A percentile compares a stretch with the other conserved stretches of the same genome.
Evolutionary conservation across 2,797 vertebrate genomes (phyloP).

Genomic region (Rostrhamus sociabilis): DNA sequence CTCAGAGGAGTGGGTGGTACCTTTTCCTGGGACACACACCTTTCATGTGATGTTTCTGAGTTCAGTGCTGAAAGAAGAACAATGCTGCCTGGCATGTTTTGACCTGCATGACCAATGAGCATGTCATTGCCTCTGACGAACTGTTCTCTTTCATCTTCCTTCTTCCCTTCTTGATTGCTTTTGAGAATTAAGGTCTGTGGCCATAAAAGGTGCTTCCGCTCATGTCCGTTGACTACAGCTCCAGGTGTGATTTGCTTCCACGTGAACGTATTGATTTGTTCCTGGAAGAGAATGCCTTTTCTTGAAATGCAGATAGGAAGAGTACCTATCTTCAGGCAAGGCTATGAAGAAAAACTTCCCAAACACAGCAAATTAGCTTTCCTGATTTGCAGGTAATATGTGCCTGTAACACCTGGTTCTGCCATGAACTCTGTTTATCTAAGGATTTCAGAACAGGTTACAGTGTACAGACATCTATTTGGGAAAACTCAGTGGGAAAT

Average conservation of each 20-base stretch:
- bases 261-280: neutral
- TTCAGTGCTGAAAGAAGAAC: neutral
- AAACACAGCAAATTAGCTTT: neutral
- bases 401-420: neutral
- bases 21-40: neutral
- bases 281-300: neutral
- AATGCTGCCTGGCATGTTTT: neutral
- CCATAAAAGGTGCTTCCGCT: neutral
- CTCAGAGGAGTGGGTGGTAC: neutral
- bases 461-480: neutral
- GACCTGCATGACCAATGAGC: neutral
- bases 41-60: conserved; percentile 4
- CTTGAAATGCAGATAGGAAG: neutral
- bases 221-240: neutral
- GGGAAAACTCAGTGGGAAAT: neutral
- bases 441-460: neutral
- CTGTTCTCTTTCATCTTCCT: neutral
- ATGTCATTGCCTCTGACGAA: neutral
- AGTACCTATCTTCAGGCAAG: neutral
- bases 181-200: neutral
- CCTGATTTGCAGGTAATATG: neutral
- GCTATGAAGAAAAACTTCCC: neutral
- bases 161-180: neutral
- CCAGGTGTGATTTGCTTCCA: neutral
- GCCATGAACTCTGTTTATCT: neutral